A percentile compares a stretch with the other conserved stretches of the same genome.
These are phyloP conservation scores for Myiotriccus ornatus DNA, from an alignment of 2,797 vertebrate species.

Conservation along the genomic window DNA sequence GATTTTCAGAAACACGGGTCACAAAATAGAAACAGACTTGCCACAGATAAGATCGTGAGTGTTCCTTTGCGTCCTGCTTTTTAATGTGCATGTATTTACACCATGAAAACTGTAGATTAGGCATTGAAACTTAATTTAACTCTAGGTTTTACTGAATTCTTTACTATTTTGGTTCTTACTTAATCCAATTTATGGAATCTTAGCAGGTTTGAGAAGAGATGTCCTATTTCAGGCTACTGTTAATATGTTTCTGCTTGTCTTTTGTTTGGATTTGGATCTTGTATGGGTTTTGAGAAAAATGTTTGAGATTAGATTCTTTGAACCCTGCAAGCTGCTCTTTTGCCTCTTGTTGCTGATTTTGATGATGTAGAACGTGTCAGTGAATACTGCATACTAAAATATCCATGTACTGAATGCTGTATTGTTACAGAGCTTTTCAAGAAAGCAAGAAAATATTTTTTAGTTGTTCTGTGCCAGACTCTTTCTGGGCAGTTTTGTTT, in stretches of 20 bases:
- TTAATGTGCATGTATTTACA: not conserved
- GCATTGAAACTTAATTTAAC: not conserved
- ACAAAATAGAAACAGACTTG: constrained; percentile 97
- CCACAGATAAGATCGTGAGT: constrained; percentile 98
- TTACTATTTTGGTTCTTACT: not conserved
- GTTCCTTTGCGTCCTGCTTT: not conserved
- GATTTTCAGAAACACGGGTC: constrained; percentile 98
- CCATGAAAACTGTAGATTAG: not conserved
- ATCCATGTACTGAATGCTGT: not conserved
- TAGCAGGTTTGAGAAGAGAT: not conserved
- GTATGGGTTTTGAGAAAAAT: not conserved
- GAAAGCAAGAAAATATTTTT: not conserved
- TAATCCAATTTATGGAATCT: not conserved
- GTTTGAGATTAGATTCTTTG: not conserved
- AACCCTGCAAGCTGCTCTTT: not conserved
- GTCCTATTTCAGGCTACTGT: not conserved
- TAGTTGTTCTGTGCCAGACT: not conserved
- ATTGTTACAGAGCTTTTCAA: not conserved
- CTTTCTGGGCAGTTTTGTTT: not conserved
- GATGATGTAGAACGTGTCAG: not conserved
- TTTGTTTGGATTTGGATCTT: not conserved
- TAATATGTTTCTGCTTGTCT: not conserved
- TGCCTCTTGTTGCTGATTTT: not conserved
- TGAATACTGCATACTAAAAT: not conserved
- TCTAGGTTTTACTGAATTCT: not conserved